These are phyloP conservation scores for Andricus grossulariae DNA, from an alignment of 1,140 invertebrate species.

Conservation along the genomic window DNA sequence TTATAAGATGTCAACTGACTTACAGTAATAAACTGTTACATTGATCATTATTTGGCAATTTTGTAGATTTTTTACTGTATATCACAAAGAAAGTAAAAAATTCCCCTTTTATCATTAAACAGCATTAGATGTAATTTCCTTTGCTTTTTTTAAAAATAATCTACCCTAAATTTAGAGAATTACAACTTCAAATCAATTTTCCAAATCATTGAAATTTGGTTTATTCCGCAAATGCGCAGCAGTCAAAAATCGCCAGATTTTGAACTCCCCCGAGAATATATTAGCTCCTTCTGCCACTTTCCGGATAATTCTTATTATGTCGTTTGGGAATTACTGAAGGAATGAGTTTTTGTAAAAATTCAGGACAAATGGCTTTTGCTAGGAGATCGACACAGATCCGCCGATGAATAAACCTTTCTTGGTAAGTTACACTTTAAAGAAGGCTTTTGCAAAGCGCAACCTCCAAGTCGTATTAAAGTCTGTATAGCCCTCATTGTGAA, in stretches of 20 bases:
- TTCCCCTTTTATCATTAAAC: too few relatives aligned
- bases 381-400: constrained; percentile 47
- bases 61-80: too few relatives aligned
- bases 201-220: not conserved
- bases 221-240: not conserved
- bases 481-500: constrained; percentile 62
- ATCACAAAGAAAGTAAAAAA: too few relatives aligned
- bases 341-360: constrained; percentile 59
- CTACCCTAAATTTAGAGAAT: too few relatives aligned
- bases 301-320: constrained; percentile 54
- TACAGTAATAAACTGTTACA: too few relatives aligned
- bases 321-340: constrained; percentile 36
- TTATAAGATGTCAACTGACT: too few relatives aligned
- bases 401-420: constrained; percentile 65
- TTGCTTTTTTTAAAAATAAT: too few relatives aligned
- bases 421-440: constrained; percentile 67
- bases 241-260: constrained; percentile 42
- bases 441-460: constrained; percentile 57
- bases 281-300: constrained; percentile 31
- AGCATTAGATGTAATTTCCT: too few relatives aligned
- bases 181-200: not conserved
- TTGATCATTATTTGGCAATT: too few relatives aligned
- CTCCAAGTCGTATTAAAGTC: constrained; percentile 60
- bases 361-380: constrained; percentile 47
- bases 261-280: constrained; percentile 36